A percentile compares a stretch with the other conserved stretches of the same genome.
phyloP scores from a whole-genome alignment of 2,888 invertebrate species.

The Hipparchia semele region DNA sequence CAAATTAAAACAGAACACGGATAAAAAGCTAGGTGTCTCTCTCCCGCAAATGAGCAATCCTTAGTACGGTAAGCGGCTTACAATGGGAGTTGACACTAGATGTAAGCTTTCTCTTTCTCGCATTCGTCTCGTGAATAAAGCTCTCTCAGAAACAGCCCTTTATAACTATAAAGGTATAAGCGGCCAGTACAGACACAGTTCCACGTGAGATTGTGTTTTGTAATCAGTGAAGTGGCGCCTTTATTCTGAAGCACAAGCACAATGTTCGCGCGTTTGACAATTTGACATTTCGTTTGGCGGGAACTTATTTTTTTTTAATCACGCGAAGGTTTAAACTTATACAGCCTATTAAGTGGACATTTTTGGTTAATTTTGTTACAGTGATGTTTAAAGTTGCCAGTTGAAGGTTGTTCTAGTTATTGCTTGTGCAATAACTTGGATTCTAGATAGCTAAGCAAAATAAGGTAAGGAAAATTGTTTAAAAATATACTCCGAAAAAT shows the following conservation, averaged over 20 bases:
- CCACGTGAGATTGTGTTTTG: constrained; percentile 81
- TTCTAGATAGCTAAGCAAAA: constrained; percentile 59
- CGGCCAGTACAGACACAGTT: constrained; percentile 62
- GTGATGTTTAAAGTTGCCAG: constrained; percentile 70
- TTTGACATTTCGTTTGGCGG: constrained; percentile 81
- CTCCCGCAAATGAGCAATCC: constrained; percentile 78
- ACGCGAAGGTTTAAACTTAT: constrained; percentile 48
- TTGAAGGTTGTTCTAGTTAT: constrained; percentile 74
- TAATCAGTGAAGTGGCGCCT: constrained; percentile 81
- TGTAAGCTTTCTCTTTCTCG: constrained; percentile 61
- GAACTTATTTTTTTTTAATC: constrained; percentile 57
- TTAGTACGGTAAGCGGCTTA: constrained; percentile 76
- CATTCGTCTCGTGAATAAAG: constrained; percentile 55
- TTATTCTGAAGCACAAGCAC: constrained; percentile 73
- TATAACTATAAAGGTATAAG: constrained; percentile 74
- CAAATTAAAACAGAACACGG: constrained; percentile 59
- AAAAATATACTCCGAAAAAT: background rate
- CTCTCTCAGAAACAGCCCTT: constrained; percentile 66
- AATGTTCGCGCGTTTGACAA: constrained; percentile 75
- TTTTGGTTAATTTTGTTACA: constrained; percentile 50
- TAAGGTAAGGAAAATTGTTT: constrained; percentile 60
- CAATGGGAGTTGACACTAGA: constrained; percentile 72
- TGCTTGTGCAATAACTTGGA: constrained; percentile 78
- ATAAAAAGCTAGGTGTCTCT: constrained; percentile 68
- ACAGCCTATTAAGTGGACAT: constrained; percentile 56